Conservation (phyloP, 1,140 invertebrate species). For the Brachionus koreanus region DNA sequence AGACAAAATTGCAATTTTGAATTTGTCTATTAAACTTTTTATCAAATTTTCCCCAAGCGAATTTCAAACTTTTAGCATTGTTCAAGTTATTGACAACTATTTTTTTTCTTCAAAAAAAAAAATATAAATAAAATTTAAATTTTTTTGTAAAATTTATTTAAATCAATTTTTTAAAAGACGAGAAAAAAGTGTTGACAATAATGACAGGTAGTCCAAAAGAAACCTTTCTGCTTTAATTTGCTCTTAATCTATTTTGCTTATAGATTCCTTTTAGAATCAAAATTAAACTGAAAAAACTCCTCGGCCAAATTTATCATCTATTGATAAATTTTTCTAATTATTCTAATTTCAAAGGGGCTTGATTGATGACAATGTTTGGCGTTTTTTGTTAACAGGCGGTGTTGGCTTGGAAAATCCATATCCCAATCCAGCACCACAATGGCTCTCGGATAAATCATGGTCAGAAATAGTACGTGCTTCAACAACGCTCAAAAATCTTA, state of each 20-base stretch:
- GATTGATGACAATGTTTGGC: constrained; percentile 71
- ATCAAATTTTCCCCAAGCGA: no score
- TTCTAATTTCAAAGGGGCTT: constrained; percentile 54
- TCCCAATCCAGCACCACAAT: constrained; percentile 64
- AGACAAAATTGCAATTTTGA: no score
- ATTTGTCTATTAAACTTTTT: no score
- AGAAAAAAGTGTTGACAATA: constrained; percentile 40
- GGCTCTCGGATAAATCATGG: constrained; percentile 75
- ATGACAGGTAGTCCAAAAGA: background rate
- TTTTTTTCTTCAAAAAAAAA: background rate
- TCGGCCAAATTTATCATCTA: background rate
- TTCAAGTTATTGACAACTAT: no score
- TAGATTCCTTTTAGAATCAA: background rate
- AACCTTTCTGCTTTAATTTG: background rate
- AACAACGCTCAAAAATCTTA: constrained; percentile 58
- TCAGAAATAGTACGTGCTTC: constrained; percentile 74
- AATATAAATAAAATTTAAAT: background rate
- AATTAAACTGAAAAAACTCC: background rate
- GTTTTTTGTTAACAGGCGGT: constrained; percentile 84
- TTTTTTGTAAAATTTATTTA: background rate
- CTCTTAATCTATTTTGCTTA: background rate
- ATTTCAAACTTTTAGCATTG: no score
- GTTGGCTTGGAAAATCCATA: constrained; percentile 73
- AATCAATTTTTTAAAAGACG: background rate
- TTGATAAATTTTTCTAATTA: background rate